A percentile compares a stretch with the other conserved stretches of the same genome.
These are phyloP conservation scores for Magallana nippona DNA, from an alignment of 2,888 invertebrate genomes.

Conservation along the genomic window DNA sequence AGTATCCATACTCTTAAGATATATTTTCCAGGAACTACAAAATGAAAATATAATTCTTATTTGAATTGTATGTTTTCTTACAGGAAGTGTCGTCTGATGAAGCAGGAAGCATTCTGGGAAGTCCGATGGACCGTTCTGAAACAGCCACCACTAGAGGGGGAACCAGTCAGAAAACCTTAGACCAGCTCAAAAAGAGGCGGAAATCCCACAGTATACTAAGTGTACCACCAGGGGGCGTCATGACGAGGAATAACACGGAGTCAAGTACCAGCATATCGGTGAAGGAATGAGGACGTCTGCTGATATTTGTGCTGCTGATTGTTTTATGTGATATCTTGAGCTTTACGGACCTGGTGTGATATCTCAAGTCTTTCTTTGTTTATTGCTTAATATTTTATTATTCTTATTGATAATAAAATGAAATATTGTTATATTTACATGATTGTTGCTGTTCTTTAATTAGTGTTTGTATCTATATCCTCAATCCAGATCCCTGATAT, in stretches of 20 bases:
- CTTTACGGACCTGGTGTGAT: slow-evolving; percentile 9
- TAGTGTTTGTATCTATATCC: not conserved
- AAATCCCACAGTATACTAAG: slow-evolving; percentile 32
- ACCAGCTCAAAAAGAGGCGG: slow-evolving; percentile 38
- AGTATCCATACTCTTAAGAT: too few species aligned
- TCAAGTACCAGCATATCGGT: slow-evolving; percentile 1
- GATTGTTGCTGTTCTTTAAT: not conserved
- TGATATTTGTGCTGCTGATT: slow-evolving; percentile 4
- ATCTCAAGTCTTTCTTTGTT: slow-evolving; percentile 33
- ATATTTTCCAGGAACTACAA: too few species aligned
- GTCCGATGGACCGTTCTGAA: slow-evolving; percentile 50
- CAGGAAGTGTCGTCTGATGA: slow-evolving; percentile 51
- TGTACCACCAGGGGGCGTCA: slow-evolving; percentile 1
- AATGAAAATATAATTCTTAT: too few species aligned
- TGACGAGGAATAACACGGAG: not conserved
- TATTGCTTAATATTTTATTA: slow-evolving; percentile 7
- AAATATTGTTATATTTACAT: not conserved
- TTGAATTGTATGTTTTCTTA: not conserved
- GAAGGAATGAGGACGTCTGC: not conserved
- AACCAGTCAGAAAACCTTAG: slow-evolving; percentile 34
- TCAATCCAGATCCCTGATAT: too few species aligned
- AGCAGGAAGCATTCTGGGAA: slow-evolving; percentile 49
- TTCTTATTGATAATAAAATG: slow-evolving; percentile 16
- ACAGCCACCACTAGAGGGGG: slow-evolving; percentile 41
- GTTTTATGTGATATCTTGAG: slow-evolving; percentile 19